Evolutionary conservation across 2,797 vertebrate species (phyloP), one percentile per base, ranked within the genome.

Genomic region (Emydoidea blandingii): DNA sequence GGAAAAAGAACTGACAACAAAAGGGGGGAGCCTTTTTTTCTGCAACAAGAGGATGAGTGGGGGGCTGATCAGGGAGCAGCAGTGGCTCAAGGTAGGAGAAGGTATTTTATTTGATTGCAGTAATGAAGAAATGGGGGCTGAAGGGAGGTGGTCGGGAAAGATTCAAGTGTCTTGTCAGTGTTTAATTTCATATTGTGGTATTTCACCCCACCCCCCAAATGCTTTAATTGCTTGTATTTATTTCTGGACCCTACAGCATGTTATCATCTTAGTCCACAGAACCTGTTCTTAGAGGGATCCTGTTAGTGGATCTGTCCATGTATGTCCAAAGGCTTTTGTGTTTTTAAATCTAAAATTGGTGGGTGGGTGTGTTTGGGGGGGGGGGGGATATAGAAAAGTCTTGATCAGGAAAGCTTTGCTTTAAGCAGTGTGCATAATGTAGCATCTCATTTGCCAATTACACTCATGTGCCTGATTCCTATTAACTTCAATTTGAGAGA

Each of bases 71-170:
- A 97, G 93, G 82, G 86, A 96, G 85, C 95, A 94, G 95, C 47
- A 89, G 37, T 49, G 94, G 95, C 87, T 93, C 91, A 97, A 98
- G 98, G 98, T 98, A 98, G 96, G 98, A 88, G 93, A 97, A 89
- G 92, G 96, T 90, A 92, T 92, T 94, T 96, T 91, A 62, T 83
- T 41, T 34, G 14, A 78, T 62, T 54, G 95, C 91, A 72, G 81
- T 15, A 31, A 96, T 81, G 27, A 83, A 86, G 85, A 65, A 86
- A 72, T 68, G 85, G 76, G 88, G 81, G 37, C 21, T 56, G 81
- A 27, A 41, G 16, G 68, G 79, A 72, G 74, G 76, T 65, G 72
- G 25, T 4, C n/a, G 31, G 10, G 79, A 78, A 83, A 41, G 49
- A 31, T 82, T 56, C 31, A 50, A 41, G 50, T 92, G 44, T 76